phyloP scores from a whole-genome alignment of 2,888 invertebrate species.

The Drosophila paracracens region DNA sequence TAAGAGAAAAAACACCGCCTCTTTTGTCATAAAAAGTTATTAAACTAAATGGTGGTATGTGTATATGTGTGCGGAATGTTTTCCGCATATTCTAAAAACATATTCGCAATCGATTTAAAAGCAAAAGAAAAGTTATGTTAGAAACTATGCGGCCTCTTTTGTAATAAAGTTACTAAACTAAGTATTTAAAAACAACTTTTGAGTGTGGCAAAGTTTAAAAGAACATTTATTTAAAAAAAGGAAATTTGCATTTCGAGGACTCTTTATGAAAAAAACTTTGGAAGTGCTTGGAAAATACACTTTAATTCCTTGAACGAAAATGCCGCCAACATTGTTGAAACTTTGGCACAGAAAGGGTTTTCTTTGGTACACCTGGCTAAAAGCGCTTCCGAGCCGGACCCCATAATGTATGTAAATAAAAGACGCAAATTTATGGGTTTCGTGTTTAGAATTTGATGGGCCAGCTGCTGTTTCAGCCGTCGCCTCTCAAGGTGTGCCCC shows the following conservation, averaged over 20 bases:
- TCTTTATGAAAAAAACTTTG: neutral
- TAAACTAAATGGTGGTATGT: neutral
- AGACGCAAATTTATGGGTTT: slow-evolving; percentile 76
- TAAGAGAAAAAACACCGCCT: neutral
- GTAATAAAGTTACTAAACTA: neutral
- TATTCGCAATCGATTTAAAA: neutral
- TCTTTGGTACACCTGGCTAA: slow-evolving; percentile 13
- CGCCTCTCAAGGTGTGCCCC: slow-evolving; percentile 62
- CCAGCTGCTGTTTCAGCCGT: slow-evolving; percentile 40
- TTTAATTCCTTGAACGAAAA: slow-evolving; percentile 46
- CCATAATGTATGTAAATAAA: slow-evolving; percentile 78
- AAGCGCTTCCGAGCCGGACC: slow-evolving; percentile 39
- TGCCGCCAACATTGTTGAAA: slow-evolving; percentile 21
- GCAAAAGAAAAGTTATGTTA: neutral
- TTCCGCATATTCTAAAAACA: neutral
- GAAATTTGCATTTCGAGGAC: slow-evolving; percentile 4
- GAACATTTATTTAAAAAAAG: neutral
- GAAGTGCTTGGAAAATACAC: slow-evolving; percentile 21
- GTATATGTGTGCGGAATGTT: neutral
- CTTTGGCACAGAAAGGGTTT: slow-evolving; percentile 14
- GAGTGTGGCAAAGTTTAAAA: neutral
- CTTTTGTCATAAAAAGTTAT: neutral
- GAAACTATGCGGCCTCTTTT: neutral
- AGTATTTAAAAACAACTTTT: slow-evolving; percentile 6
- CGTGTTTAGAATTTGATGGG: slow-evolving; percentile 75